Evolutionary conservation across 1,140 invertebrate genomes (phyloP), one percentile per base, ranked within the genome.

Genomic region (Eurosta solidaginis): DNA sequence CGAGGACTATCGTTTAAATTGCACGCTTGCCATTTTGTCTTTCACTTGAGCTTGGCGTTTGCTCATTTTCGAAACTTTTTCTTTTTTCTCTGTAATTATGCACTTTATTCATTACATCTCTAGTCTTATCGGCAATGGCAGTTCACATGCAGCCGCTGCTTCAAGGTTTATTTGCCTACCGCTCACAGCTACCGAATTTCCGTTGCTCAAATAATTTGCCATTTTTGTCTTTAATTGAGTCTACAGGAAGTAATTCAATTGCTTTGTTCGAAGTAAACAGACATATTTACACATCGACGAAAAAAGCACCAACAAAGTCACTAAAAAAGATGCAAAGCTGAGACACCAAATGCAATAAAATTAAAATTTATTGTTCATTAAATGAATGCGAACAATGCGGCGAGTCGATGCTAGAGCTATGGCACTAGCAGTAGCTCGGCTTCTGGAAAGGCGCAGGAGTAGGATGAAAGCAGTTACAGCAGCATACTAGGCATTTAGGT

Each of bases 241-340:
- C 59, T 68, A 33, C 59, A 40, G 59, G 33, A 42, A 40, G 59
- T 68, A 68, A 68, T 68, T 68, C 59, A 68, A 42, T 42, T 68
- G 74, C 22, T 10, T 22, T 45, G 25, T 47, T 47, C 74, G 3
- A 74, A 74, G 36, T 10, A 49, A 36, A 25, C 14, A 63, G 54
- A 36, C 12, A 14, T 33, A 20, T 10, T 22, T 9, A 74, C 33
- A 74, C n/a, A 45, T 14, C 20, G 44, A 74, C 40, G 17, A 47
- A 2, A 42, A 3, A 47, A 42, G n/a, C 25, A 63, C n/a, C 9
- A 49, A 74, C 20, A 10, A 45, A 7, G 44, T 0, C 20, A 74
- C 40, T 44, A 25, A 74, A 74, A 75, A 47, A 47, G n/a, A 47
- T 10, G 45, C 9, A 9, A 47, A n/a, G n/a, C 25, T 36, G 54